Percentiles rank a stretch among this genome's conserved stretches.
phyloP scores from a whole-genome alignment of 2,113 vertebrate genomes.

The Microcebus lehilahytsara region DNA sequence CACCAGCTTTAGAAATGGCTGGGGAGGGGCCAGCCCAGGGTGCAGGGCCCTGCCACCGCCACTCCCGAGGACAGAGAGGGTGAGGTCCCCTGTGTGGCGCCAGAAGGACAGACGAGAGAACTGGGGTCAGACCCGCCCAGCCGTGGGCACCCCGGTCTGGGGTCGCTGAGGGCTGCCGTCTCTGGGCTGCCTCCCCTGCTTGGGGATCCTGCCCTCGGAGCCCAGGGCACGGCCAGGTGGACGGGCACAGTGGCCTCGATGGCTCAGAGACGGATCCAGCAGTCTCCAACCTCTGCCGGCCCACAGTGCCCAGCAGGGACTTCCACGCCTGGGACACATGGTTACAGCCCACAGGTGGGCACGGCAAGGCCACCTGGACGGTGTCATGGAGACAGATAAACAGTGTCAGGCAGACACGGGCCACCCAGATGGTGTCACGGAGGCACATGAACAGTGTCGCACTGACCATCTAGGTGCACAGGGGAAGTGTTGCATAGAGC shows the following conservation, averaged over 20 bases:
- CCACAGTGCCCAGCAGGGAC: too few species aligned
- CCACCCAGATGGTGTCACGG: neutral
- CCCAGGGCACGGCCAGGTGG: neutral
- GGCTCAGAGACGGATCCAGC: neutral
- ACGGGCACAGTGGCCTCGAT: neutral
- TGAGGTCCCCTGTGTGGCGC: neutral
- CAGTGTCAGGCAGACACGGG: neutral
- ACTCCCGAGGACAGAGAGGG: neutral
- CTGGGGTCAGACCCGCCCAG: neutral
- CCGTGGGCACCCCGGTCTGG: neutral
- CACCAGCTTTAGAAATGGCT: neutral
- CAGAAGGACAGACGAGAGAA: neutral
- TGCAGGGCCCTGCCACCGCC: neutral
- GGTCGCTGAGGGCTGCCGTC: neutral
- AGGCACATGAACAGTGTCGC: neutral
- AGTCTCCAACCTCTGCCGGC: neutral
- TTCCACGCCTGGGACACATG: neutral
- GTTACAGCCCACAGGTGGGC: neutral
- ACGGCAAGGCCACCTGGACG: neutral
- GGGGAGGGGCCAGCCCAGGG: neutral
- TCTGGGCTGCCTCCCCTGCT: neutral
- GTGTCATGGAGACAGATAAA: neutral
- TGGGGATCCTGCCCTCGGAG: neutral
- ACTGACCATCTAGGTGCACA: neutral
- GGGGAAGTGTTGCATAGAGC: neutral